Base-by-base conservation (phyloP, 2,113 vertebrate genomes). In the Otolemur garnettii region DNA sequence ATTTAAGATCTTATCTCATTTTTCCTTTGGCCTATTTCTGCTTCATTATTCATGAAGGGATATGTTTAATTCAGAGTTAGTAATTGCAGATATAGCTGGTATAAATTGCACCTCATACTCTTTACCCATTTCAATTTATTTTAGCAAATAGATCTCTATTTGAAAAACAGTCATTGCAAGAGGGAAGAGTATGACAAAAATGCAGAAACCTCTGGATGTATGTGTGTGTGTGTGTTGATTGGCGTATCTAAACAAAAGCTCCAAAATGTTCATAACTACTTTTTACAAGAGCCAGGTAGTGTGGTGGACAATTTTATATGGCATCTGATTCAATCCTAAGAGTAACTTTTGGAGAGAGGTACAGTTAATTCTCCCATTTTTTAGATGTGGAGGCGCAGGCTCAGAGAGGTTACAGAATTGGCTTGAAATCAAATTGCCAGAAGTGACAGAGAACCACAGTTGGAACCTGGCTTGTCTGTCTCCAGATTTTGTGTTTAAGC, bases 1-100 rank as follows among this genome's bases (percentile, higher is more conserved):
- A 98, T 98, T 99, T 98, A 98, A 98, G 99, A 99, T 99, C 98
- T 98, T 99, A 99, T 99, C 99, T 98, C 97, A 97, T 98, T 98
- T 98, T 98, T 99, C 98, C 98, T 98, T 98, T 98, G 98, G 98
- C 98, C 98, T 98, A 95, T 98, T 99, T 98, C 98, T 98, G 81
- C 98, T 98, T 98, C 98, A 98, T 99, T 98, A 99, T 99, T 99
- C 98, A 99, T 98, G 98, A 98, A 98, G 97, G 98, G 97, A 98
- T 99, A 98, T 98, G 98, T 98, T 99, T 99, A 98, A 99, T 99
- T 98, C 98, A 98, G 98, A 98, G 97, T 98, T 98, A 97, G 98
- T 98, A 99, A 99, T 98, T 99, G 98, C 98, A 99, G 98, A 98
- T 98, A 98, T 98, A 98, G 98, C 98, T 98, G 97, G 97, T 98